Percentiles rank a stretch among this genome's conserved stretches.
Conservation (phyloP, 2,113 vertebrate genomes). For the Pygoscelis adeliae region DNA sequence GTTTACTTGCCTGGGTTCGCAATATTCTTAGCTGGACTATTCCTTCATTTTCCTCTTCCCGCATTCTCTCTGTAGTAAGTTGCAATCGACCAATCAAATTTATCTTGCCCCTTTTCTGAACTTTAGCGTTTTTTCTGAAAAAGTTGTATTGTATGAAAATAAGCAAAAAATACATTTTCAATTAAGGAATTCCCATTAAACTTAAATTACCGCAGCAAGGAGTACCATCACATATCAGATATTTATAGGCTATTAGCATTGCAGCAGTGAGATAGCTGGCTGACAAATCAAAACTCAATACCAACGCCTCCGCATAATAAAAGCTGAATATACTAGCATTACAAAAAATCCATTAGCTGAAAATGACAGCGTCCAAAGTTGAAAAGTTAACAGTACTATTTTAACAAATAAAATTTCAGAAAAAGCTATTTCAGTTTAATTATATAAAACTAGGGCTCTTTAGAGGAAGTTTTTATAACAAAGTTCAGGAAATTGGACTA, state of each 20-base stretch:
- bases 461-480: neutral
- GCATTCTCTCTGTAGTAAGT: constrained; percentile 97
- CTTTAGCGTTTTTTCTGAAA: constrained; percentile 97
- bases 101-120: constrained; percentile 98
- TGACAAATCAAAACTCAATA: neutral
- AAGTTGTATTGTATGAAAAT: constrained; percentile 27
- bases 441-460: neutral
- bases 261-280: neutral
- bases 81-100: constrained; percentile 97
- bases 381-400: neutral
- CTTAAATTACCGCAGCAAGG: neutral
- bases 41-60: constrained; percentile 98
- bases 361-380: neutral
- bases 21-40: constrained; percentile 98
- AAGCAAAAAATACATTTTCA: neutral
- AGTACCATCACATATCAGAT: neutral
- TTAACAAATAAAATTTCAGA: neutral
- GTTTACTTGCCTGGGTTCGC: constrained; percentile 90
- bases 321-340: neutral
- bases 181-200: neutral
- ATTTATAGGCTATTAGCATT: neutral
- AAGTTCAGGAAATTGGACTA: neutral
- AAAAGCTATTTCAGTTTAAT: neutral
- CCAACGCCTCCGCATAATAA: neutral
- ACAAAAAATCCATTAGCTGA: neutral